Evolutionary conservation across 2,113 vertebrate genomes (phyloP).

Genomic region (Zosterops japonicus): DNA sequence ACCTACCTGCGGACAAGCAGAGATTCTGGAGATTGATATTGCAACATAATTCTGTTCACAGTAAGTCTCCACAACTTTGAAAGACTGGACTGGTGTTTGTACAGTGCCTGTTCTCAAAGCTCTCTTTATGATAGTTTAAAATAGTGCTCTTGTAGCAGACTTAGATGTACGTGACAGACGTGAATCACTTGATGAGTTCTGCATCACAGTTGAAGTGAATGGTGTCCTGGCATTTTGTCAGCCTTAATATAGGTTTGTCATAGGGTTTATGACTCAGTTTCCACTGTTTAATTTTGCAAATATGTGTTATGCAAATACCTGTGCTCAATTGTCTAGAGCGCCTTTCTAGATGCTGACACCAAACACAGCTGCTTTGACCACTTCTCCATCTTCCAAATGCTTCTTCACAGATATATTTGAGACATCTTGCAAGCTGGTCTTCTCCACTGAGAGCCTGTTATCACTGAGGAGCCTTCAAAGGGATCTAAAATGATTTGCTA

Average conservation of each 20-base stretch:
- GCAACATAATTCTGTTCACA: background rate
- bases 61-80: background rate
- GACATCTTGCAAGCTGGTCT: background rate
- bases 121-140: background rate
- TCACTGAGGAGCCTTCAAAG: background rate
- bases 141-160: background rate
- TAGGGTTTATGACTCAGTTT: constrained; percentile 31
- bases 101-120: background rate
- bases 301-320: background rate
- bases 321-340: background rate
- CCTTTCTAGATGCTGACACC: background rate
- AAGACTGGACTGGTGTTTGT: background rate
- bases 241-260: background rate
- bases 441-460: background rate
- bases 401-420: background rate
- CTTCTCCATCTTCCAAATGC: background rate
- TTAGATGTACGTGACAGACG: background rate
- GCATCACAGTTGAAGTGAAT: background rate
- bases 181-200: constrained; percentile 9
- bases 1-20: background rate
- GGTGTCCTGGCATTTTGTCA: background rate
- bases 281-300: background rate
- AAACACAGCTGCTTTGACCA: background rate
- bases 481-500: background rate
- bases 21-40: background rate